phyloP scores from a whole-genome alignment of 2,797 vertebrate genomes.

The Oceanodroma leucorhoa region DNA sequence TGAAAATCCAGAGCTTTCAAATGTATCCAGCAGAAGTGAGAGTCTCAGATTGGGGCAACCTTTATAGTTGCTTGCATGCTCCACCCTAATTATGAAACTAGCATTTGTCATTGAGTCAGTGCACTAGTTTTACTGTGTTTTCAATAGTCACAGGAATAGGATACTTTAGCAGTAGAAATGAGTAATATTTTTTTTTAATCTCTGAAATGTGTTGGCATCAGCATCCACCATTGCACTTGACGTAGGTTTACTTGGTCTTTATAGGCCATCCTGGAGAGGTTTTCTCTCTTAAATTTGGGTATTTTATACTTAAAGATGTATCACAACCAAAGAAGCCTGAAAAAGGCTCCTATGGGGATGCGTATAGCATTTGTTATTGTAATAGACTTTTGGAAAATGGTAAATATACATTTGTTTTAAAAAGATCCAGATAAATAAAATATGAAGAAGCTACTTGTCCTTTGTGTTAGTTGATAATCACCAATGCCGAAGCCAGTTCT shows the following conservation, averaged over 20 bases:
- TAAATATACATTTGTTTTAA: not conserved
- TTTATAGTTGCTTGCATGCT: constrained; percentile 72
- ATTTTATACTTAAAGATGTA: not conserved
- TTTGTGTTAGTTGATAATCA: not conserved
- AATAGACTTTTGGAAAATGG: not conserved
- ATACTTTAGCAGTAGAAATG: not conserved
- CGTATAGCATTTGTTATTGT: not conserved
- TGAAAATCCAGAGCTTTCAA: not conserved
- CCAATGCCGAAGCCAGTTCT: not conserved
- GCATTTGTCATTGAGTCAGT: constrained; percentile 57
- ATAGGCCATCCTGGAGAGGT: not conserved
- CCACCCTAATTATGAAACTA: constrained; percentile 71
- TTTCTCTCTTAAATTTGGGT: not conserved
- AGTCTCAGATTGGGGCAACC: not conserved
- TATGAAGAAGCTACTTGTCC: not conserved
- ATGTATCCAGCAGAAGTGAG: not conserved
- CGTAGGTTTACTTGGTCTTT: not conserved
- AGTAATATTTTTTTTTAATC: not conserved
- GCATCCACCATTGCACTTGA: not conserved
- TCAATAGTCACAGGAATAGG: not conserved
- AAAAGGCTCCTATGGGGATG: not conserved
- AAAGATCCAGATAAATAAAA: not conserved
- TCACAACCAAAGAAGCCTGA: not conserved
- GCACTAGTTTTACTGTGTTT: not conserved
- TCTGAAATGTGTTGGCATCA: not conserved